phyloP scores from a whole-genome alignment of 2,888 invertebrate species.

The Sphinx pinastri region DNA sequence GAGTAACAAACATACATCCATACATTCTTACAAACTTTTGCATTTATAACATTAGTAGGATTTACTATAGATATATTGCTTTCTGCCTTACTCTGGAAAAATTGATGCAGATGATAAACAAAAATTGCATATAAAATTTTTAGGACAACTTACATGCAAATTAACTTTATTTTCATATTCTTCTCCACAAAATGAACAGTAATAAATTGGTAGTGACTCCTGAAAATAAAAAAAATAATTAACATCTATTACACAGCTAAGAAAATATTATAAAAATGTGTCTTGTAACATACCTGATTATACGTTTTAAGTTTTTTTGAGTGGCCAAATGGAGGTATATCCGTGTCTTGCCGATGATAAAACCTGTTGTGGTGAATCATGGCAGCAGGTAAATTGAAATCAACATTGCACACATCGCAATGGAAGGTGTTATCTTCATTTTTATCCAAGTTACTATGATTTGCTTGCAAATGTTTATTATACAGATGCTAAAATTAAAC shows the following conservation, averaged over 20 bases:
- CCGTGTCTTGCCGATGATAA: conserved; percentile 74
- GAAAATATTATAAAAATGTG: background rate
- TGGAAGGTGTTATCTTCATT: conserved; percentile 56
- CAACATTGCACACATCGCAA: conserved; percentile 83
- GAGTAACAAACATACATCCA: no score
- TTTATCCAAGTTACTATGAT: conserved; percentile 61
- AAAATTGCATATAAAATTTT: background rate
- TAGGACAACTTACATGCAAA: conserved; percentile 76
- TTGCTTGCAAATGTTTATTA: conserved; percentile 82
- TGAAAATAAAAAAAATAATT: conserved; percentile 46
- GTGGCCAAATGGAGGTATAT: conserved; percentile 66
- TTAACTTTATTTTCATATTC: conserved; percentile 88
- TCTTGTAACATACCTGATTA: conserved; percentile 56
- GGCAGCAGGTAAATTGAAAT: conserved; percentile 82
- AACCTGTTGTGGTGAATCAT: conserved; percentile 84
- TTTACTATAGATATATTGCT: no score
- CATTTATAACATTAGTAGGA: no score
- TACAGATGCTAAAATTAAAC: conserved; percentile 74
- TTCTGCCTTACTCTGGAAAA: no score
- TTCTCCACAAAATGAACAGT: conserved; percentile 85
- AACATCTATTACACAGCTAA: background rate
- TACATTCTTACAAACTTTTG: no score
- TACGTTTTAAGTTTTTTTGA: conserved; percentile 70
- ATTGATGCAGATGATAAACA: background rate
- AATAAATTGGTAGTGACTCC: conserved; percentile 71